A percentile compares a stretch with the other conserved stretches of the same genome.
Conservation (phyloP, 2,888 invertebrate species). For the Thymelicus sylvestris region DNA sequence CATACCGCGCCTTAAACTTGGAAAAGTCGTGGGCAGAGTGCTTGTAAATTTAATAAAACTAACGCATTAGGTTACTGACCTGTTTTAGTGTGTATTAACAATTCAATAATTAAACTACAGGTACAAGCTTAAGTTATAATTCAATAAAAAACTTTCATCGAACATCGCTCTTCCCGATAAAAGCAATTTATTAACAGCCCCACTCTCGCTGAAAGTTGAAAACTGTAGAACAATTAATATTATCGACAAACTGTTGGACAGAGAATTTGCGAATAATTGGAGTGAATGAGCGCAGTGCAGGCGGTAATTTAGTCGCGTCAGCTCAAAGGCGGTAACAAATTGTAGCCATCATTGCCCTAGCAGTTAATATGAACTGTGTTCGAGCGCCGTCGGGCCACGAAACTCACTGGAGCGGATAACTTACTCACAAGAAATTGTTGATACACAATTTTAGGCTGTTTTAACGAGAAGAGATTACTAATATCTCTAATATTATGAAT, state of each 20-base stretch:
- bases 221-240: constrained; percentile 35
- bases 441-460: no score
- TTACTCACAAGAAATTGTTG: no score
- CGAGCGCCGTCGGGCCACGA: constrained; percentile 23
- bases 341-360: constrained; percentile 60
- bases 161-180: constrained; percentile 27
- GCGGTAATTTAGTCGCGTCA: constrained; percentile 54
- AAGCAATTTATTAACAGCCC: constrained; percentile 28
- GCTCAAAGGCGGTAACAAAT: constrained; percentile 60
- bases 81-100: no score
- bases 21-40: no score
- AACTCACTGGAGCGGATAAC: constrained; percentile 3
- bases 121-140: neutral
- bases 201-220: constrained; percentile 31
- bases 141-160: neutral
- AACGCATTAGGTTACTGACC: no score
- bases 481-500: no score
- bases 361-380: constrained; percentile 63
- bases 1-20: no score
- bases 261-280: constrained; percentile 49
- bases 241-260: constrained; percentile 37
- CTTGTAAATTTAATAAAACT: no score
- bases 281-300: constrained; percentile 56
- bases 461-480: no score
- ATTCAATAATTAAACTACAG: no score